Percentiles rank a stretch among this genome's conserved stretches.
Conservation (phyloP, 2,797 vertebrate genomes). For the Eospalax fontanierii region DNA sequence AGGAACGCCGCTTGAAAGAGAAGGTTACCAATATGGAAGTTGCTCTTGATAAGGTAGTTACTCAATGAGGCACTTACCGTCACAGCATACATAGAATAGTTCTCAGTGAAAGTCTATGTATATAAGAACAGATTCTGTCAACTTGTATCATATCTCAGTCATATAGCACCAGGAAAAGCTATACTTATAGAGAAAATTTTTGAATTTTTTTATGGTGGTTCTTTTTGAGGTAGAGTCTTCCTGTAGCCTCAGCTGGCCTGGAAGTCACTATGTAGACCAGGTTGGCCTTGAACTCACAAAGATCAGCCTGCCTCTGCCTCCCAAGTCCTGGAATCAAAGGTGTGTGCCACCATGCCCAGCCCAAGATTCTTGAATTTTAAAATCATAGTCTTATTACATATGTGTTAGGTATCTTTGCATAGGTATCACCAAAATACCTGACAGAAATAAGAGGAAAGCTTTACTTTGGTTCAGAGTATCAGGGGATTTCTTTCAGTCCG, state of each 20-base stretch:
- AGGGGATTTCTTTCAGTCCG: not conserved
- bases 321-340: no score
- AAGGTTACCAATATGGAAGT: slow-evolving; percentile 91
- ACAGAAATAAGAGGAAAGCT: not conserved
- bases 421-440: not conserved
- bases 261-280: no score
- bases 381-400: not conserved
- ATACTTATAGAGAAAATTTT: not conserved
- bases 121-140: not conserved
- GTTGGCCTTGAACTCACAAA: no score
- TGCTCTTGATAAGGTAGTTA: slow-evolving; percentile 93
- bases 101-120: not conserved
- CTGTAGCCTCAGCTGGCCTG: no score
- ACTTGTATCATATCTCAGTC: not conserved
- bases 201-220: no score
- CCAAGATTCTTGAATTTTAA: slow-evolving; percentile 48
- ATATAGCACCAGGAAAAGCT: not conserved
- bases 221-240: no score
- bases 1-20: slow-evolving; percentile 90
- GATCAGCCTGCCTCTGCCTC: no score
- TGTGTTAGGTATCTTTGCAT: not conserved
- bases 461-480: not conserved
- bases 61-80: not conserved
- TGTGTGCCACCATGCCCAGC: no score
- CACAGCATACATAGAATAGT: not conserved